Evolutionary conservation across 2,113 vertebrate genomes (phyloP).

Genomic region (Aramus guarauna): DNA sequence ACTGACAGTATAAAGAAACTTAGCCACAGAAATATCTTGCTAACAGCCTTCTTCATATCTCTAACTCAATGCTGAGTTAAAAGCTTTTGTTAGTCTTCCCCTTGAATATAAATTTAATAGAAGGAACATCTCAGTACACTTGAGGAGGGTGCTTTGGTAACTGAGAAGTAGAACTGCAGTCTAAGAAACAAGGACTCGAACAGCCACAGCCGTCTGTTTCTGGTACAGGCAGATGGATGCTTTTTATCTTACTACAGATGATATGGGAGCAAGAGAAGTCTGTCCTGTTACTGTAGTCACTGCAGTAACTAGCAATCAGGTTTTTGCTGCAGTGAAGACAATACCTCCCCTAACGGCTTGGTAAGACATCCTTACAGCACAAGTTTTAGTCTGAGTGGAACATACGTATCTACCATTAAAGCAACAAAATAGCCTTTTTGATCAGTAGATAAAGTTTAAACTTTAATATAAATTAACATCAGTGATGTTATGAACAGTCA

Average conservation of each 20-base stretch:
- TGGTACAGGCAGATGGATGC: background rate
- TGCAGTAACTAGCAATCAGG: accelerated
- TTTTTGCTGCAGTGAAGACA: background rate
- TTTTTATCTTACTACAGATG: background rate
- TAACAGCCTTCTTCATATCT: background rate
- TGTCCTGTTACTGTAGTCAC: background rate
- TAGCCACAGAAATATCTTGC: background rate
- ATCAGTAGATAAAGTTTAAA: background rate
- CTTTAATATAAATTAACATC: constrained; percentile 41
- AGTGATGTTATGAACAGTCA: background rate
- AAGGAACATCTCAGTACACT: background rate
- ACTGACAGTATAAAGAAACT: background rate
- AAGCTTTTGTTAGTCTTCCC: background rate
- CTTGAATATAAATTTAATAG: background rate
- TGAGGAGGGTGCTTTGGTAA: background rate
- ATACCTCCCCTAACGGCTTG: background rate
- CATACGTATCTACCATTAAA: background rate
- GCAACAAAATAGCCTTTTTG: background rate
- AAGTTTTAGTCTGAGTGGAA: background rate
- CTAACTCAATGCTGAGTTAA: background rate
- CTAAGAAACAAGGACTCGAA: background rate
- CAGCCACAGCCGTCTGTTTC: background rate
- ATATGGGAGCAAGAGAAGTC: background rate
- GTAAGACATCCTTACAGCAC: too few species aligned
- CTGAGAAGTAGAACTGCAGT: background rate